Evolutionary conservation across 2,797 vertebrate species (phyloP).

Genomic region (Brotula barbata): DNA sequence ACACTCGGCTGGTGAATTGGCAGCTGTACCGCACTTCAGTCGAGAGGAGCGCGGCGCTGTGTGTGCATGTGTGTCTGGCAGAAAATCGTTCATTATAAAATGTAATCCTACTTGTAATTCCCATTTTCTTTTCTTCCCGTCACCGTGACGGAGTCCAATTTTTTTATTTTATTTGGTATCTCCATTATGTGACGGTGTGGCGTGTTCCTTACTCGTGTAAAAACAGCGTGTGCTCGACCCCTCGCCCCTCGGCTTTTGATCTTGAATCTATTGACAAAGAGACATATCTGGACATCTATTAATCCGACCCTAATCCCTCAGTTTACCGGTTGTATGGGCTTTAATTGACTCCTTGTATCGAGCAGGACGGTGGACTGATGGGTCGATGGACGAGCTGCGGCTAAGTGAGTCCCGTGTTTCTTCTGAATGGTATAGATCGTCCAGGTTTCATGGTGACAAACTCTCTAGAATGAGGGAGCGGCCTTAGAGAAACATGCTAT

Average conservation of each 20-base stretch:
- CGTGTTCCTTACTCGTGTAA: no score
- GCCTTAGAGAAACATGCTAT: no score
- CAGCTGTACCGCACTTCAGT: no score
- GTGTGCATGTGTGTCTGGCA: no score
- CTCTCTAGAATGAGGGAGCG: constrained; percentile 56
- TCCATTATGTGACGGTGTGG: no score
- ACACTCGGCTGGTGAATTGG: no score
- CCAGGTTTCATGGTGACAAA: constrained; percentile 45
- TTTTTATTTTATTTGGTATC: no score
- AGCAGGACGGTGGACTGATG: constrained; percentile 23
- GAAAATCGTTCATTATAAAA: no score
- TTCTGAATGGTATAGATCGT: constrained; percentile 44
- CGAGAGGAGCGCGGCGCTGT: no score
- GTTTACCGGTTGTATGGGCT: constrained; percentile 43
- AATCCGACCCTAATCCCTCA: constrained; percentile 46
- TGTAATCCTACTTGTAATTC: no score
- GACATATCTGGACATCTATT: constrained; percentile 51
- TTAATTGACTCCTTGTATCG: constrained; percentile 53
- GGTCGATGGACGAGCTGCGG: constrained; percentile 26
- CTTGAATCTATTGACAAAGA: constrained; percentile 52
- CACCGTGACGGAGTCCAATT: no score
- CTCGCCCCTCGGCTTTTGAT: constrained; percentile 32
- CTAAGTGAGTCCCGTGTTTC: constrained; percentile 4
- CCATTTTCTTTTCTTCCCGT: no score
- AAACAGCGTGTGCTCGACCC: background rate